A percentile compares a stretch with the other conserved stretches of the same genome.
These are phyloP conservation scores for Conus ventricosus DNA, from an alignment of 1,140 invertebrate genomes.

Conservation along the genomic window DNA sequence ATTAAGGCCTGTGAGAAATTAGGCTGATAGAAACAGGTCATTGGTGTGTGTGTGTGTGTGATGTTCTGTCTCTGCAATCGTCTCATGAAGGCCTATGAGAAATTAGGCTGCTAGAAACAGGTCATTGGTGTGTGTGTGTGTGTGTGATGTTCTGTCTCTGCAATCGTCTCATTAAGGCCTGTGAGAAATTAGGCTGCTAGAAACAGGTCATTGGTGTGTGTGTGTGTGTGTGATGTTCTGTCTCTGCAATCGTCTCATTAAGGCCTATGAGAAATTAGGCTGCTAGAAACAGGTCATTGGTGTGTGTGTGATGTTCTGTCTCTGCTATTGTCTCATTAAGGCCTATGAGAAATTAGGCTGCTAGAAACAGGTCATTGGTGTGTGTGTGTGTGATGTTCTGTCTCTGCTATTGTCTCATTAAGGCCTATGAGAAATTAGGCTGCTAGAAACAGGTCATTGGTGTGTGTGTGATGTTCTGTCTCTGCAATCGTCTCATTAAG, in stretches of 20 bases:
- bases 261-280: no score
- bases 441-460: no score
- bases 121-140: neutral
- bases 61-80: neutral
- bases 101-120: no score
- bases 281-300: neutral
- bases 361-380: slow-evolving; percentile 68
- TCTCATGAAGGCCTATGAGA: no score
- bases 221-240: neutral
- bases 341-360: slow-evolving; percentile 71
- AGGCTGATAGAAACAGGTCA: no score
- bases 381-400: neutral
- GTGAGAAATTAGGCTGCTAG: no score
- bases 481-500: neutral
- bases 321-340: slow-evolving; percentile 70
- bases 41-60: slow-evolving; percentile 1
- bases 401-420: neutral
- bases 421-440: no score
- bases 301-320: slow-evolving; percentile 63
- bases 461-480: neutral
- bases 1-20: no score
- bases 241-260: neutral
- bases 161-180: neutral
- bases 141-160: neutral
- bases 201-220: neutral